Evolutionary conservation across 2,888 invertebrate species (phyloP), one percentile per base, ranked within the genome.

Genomic region (Temnothorax ravouxi): DNA sequence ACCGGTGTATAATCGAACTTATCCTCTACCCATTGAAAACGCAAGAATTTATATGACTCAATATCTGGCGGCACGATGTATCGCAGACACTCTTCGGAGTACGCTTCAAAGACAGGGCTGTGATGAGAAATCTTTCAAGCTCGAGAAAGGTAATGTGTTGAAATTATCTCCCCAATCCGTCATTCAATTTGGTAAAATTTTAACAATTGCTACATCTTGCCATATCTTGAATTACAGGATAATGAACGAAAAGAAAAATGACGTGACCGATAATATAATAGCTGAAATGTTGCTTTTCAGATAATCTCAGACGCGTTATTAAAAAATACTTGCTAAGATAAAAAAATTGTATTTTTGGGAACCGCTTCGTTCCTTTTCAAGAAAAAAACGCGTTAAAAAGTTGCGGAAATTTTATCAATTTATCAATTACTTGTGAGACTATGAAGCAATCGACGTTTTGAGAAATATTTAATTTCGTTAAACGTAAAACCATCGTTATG

Each of bases 31-130:
- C 86, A 71, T 76, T 84, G 88, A 81, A 86, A 86, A 76, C 84
- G 62, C 18, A 82, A 86, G 84, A 90, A 90, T 92, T 91, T 91
- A 91, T 92, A 90, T 87, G 89, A 90, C 89, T 89, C 91, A 91
- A 92, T 92, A 92, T 92, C 88, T 82, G 88, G 85, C 88, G 91
- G 90, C 86, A 87, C 91, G 83, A 90, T 91, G 87, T 91, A 91
- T 91, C 90, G 88, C 84, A 72, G 82, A 86, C 87, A 86, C 84
- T 87, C 52, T 62, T 88, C 88, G 87, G 86, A 87, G 74, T 83
- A 82, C 88, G 75, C 80, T 64, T 25, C n/a, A 59, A 47, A 6
- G 64, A 41, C 76, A 77, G 67, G 67, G 54, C 52, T 77, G 67
- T 77, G 67, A 54, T 13, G 13, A 54, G 76, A 4, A 52, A 54